Conservation (phyloP, 2,797 vertebrate genomes). For the Yasuhikotakia modesta region DNA sequence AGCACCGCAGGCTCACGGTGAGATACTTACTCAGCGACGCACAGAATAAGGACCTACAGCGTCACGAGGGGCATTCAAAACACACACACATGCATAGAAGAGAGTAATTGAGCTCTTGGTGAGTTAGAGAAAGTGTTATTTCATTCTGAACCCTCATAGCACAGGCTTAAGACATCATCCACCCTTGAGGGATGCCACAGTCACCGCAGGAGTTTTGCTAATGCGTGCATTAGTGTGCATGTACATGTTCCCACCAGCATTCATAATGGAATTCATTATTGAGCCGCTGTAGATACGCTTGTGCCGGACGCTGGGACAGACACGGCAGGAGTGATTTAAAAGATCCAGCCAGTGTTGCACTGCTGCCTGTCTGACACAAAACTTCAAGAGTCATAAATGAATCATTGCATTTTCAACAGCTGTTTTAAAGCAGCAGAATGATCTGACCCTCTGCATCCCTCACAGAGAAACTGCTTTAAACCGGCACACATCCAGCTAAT, state of each 20-base stretch:
- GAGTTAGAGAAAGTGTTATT: slow-evolving; percentile 26
- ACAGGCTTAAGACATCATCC: not conserved
- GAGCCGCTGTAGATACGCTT: not conserved
- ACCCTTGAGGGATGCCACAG: not conserved
- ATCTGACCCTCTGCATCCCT: no score
- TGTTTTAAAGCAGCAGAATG: no score
- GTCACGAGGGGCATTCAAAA: not conserved
- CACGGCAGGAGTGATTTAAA: not conserved
- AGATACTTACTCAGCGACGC: slow-evolving; percentile 42
- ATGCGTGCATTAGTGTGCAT: slow-evolving; percentile 5
- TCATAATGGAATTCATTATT: slow-evolving; percentile 21
- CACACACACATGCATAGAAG: slow-evolving; percentile 10
- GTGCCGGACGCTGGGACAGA: not conserved
- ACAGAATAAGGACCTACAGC: slow-evolving; percentile 27
- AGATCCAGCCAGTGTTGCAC: not conserved
- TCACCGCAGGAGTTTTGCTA: slow-evolving; percentile 10
- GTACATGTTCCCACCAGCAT: slow-evolving; percentile 2
- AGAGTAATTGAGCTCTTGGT: slow-evolving; percentile 9
- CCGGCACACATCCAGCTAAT: no score
- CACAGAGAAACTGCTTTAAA: no score
- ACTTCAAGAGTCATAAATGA: not conserved
- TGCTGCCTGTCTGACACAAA: not conserved
- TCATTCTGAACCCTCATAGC: slow-evolving; percentile 15
- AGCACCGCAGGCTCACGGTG: slow-evolving; percentile 19
- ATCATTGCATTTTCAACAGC: not conserved